Percentiles rank a stretch among this genome's conserved stretches.
phyloP scores from a whole-genome alignment of 2,113 vertebrate genomes.

The Suricata suricatta region DNA sequence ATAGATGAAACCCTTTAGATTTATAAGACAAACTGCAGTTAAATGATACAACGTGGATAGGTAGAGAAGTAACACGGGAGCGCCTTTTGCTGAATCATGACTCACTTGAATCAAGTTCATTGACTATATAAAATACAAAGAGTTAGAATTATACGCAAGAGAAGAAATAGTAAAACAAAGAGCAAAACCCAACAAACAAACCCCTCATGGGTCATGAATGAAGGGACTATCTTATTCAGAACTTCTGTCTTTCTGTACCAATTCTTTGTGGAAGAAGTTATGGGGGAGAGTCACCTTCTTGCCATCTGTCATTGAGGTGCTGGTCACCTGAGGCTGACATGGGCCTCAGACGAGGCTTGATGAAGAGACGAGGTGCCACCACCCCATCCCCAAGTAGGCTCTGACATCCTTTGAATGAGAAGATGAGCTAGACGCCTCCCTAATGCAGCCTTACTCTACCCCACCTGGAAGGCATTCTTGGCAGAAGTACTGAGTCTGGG shows the following conservation, averaged over 20 bases:
- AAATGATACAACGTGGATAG: neutral
- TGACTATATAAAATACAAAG: neutral
- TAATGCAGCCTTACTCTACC: neutral
- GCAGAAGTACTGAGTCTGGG: neutral
- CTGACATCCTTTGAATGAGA: neutral
- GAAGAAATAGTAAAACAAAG: neutral
- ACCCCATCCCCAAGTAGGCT: fast-evolving
- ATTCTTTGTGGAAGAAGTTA: neutral
- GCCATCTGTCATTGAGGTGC: too few relatives aligned
- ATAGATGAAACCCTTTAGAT: neutral
- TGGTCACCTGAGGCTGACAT: neutral
- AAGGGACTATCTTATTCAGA: neutral
- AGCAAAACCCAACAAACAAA: neutral
- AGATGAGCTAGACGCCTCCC: neutral
- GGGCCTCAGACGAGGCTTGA: too few relatives aligned
- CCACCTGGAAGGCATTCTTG: neutral
- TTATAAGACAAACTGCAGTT: neutral
- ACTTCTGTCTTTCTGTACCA: neutral
- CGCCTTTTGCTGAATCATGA: neutral
- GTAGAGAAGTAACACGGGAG: neutral
- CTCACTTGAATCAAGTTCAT: neutral
- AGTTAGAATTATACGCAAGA: neutral
- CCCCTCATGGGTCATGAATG: neutral
- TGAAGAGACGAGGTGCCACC: too few relatives aligned
- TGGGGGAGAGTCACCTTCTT: neutral